Evolutionary conservation across 2,797 vertebrate genomes (phyloP).

Genomic region (Cossypha heuglini): DNA sequence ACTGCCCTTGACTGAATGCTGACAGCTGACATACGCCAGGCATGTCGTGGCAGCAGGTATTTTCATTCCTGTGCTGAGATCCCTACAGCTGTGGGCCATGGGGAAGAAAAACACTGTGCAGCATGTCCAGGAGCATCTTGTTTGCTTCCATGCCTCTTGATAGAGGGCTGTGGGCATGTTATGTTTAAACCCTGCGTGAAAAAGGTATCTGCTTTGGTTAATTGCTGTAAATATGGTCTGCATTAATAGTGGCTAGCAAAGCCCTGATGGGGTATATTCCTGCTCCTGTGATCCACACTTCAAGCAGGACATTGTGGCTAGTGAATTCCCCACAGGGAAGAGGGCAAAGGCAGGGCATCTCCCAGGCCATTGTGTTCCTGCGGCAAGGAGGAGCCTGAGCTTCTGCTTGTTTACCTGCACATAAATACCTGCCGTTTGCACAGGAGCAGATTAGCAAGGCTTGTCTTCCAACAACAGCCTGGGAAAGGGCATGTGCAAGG

Average conservation of each 20-base stretch:
- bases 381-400: background rate
- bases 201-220: background rate
- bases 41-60: background rate
- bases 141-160: background rate
- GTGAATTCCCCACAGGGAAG: background rate
- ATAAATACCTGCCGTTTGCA: background rate
- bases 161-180: background rate
- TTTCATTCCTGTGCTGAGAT: background rate
- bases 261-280: background rate
- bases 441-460: background rate
- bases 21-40: background rate
- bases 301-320: background rate
- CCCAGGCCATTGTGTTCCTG: background rate
- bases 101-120: background rate
- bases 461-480: background rate
- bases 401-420: background rate
- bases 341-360: conserved; percentile 4
- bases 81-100: rapidly evolving
- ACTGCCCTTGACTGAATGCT: background rate
- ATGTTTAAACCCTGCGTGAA: background rate
- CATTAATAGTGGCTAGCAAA: background rate
- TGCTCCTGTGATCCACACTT: background rate
- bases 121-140: background rate
- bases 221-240: background rate
- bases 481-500: background rate